Evolutionary conservation across 2,113 vertebrate species (phyloP).

Genomic region (Rhinoptilus africanus): DNA sequence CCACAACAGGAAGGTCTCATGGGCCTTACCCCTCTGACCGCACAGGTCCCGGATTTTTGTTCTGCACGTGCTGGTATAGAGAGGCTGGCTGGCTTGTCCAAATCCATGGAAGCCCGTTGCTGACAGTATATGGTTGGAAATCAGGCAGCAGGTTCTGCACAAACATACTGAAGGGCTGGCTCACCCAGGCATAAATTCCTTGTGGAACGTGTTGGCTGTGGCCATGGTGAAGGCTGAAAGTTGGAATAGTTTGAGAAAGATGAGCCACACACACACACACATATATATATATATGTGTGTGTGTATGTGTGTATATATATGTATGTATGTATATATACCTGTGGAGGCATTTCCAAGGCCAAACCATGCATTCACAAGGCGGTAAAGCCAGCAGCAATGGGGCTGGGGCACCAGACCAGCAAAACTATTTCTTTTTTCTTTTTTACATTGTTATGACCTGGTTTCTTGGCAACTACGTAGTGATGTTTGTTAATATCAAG

Average conservation of each 20-base stretch:
- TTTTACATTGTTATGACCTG: background rate
- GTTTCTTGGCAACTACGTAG: background rate
- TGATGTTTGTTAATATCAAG: background rate
- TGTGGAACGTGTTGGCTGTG: background rate
- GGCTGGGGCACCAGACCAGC: background rate
- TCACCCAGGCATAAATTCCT: background rate
- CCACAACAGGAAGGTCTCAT: background rate
- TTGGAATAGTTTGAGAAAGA: background rate
- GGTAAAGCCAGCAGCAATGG: background rate
- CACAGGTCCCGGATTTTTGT: background rate
- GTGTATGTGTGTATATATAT: accelerated
- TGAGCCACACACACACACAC: too few relatives aligned
- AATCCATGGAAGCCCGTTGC: background rate
- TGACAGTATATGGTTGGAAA: background rate
- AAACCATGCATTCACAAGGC: background rate
- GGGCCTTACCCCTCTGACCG: background rate
- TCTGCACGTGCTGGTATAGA: background rate
- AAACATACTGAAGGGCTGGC: background rate
- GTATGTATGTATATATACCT: accelerated
- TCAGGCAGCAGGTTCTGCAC: background rate
- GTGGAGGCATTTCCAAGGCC: background rate
- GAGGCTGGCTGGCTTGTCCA: background rate
- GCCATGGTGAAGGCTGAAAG: background rate
- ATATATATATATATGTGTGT: too few relatives aligned
- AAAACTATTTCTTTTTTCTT: background rate